Evolutionary conservation across 2,888 invertebrate species (phyloP).

Genomic region (Callyntrura sp.): DNA sequence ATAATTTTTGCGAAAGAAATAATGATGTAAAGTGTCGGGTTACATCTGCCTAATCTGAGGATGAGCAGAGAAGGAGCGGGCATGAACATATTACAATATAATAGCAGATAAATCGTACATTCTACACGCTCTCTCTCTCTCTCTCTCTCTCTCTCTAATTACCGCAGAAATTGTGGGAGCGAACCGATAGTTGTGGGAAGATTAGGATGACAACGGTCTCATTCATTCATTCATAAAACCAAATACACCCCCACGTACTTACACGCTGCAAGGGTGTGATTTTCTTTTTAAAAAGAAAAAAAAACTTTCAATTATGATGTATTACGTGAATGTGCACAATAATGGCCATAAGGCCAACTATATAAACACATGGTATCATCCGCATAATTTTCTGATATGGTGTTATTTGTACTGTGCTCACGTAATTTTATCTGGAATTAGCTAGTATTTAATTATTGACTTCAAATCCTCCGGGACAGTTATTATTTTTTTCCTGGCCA

Average conservation of each 20-base stretch:
- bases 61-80: constrained; percentile 12
- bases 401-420: no score
- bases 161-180: background rate
- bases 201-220: constrained; percentile 5
- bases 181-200: background rate
- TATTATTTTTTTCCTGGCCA: no score
- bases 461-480: no score
- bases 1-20: constrained; percentile 8
- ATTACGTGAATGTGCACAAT: background rate
- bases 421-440: no score
- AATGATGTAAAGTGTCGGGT: background rate
- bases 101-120: constrained; percentile 24
- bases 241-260: constrained; percentile 37
- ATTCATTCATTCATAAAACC: constrained; percentile 35
- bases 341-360: background rate
- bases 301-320: background rate
- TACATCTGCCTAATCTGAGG: background rate
- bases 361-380: background rate
- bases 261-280: background rate
- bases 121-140: no score
- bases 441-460: no score
- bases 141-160: background rate
- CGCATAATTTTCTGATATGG: background rate
- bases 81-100: constrained; percentile 1
- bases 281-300: background rate